A percentile compares a stretch with the other conserved stretches of the same genome.
phyloP scores from a whole-genome alignment of 1,140 invertebrate species.

The Drosophila seguyi region DNA sequence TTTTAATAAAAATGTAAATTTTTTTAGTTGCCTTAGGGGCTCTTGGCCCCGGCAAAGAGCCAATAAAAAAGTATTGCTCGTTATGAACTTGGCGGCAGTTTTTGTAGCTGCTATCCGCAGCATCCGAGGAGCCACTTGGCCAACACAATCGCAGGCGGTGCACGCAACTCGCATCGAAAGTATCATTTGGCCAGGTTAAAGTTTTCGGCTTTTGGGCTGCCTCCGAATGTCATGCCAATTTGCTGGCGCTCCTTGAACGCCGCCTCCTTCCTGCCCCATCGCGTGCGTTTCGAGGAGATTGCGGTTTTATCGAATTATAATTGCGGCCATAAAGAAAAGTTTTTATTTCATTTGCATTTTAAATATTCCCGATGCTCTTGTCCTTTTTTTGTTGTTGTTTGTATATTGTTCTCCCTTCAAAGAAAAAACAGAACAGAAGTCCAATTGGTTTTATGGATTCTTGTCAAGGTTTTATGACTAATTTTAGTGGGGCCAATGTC shows the following conservation, averaged over 20 bases:
- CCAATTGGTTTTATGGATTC: slow-evolving; percentile 9
- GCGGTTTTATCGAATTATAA: slow-evolving; percentile 56
- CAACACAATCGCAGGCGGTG: slow-evolving; percentile 25
- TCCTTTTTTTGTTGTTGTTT: slow-evolving; percentile 5
- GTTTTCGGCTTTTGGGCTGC: slow-evolving; percentile 19
- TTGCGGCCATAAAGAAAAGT: slow-evolving; percentile 47
- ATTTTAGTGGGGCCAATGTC: background rate
- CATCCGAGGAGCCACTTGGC: slow-evolving; percentile 14
- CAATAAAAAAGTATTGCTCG: slow-evolving; percentile 80
- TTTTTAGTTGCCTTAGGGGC: slow-evolving; percentile 66
- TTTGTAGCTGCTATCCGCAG: slow-evolving; percentile 29
- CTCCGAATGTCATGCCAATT: slow-evolving; percentile 56
- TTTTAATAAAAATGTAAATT: slow-evolving; percentile 83
- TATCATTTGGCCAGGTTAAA: slow-evolving; percentile 66
- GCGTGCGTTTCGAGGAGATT: slow-evolving; percentile 34
- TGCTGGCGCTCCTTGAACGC: slow-evolving; percentile 9
- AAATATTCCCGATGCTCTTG: slow-evolving; percentile 35
- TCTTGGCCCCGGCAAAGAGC: slow-evolving; percentile 63
- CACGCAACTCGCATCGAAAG: slow-evolving; percentile 49
- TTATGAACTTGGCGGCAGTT: slow-evolving; percentile 76
- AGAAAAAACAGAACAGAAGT: background rate
- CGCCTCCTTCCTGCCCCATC: slow-evolving; percentile 4
- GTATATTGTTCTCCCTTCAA: background rate
- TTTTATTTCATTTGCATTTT: slow-evolving; percentile 48
- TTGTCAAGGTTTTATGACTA: slow-evolving; percentile 10